Percentiles rank a stretch among this genome's conserved stretches.
Conservation (phyloP, 2,888 invertebrate genomes). For the Orthosia cruda region DNA sequence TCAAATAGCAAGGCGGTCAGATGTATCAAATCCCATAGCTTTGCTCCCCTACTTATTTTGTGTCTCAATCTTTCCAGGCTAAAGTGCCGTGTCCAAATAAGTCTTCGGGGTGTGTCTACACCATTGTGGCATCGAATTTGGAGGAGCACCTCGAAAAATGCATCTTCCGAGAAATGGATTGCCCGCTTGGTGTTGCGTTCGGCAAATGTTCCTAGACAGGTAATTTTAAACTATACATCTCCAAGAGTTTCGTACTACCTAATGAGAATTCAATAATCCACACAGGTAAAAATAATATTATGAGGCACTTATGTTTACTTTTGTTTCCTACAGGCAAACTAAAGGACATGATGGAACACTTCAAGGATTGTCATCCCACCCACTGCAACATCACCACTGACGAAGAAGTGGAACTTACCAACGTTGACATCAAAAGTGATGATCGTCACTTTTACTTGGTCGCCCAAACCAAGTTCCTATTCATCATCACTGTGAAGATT, state of each 20-base stretch:
- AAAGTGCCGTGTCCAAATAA: constrained; percentile 85
- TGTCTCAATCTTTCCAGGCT: constrained; percentile 70
- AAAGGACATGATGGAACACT: constrained; percentile 84
- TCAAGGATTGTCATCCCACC: constrained; percentile 82
- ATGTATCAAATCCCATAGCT: neutral
- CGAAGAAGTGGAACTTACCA: constrained; percentile 78
- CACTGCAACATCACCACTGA: constrained; percentile 79
- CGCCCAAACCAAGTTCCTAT: constrained; percentile 81
- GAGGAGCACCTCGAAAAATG: constrained; percentile 87
- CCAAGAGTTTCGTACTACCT: neutral
- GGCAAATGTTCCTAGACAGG: constrained; percentile 88
- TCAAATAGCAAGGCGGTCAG: neutral
- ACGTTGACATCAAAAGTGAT: constrained; percentile 75
- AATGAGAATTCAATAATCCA: neutral
- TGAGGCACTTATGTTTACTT: neutral
- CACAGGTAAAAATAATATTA: neutral
- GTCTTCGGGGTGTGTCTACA: constrained; percentile 81
- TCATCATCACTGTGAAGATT: constrained; percentile 84
- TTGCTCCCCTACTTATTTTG: neutral
- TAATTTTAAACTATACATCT: constrained; percentile 61
- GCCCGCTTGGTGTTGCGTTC: constrained; percentile 84
- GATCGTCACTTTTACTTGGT: constrained; percentile 82
- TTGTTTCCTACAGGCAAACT: constrained; percentile 65
- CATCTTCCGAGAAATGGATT: constrained; percentile 85
- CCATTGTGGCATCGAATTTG: constrained; percentile 74